Evolutionary conservation across 2,113 vertebrate genomes (phyloP), one percentile per base, ranked within the genome.

Genomic region (Lampris incognitus): DNA sequence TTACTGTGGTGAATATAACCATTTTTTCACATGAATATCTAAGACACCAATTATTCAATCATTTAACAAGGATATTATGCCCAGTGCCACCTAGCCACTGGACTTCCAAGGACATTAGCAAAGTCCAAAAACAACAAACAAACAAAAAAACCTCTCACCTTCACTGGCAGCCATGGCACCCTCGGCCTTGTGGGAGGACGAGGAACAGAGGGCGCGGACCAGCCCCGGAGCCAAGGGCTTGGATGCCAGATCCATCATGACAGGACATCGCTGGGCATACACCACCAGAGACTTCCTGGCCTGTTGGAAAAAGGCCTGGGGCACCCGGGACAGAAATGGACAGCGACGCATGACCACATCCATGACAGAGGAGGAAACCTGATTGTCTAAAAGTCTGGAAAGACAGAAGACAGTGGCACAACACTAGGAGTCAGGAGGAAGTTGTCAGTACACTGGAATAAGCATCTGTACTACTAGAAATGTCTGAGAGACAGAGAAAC

Each of bases 281-380:
- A 94, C 91, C 10, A 96, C 90, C 89, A 99, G 82, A 1, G 95
- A 96, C 62, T 95, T 95, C 54, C 96, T 96, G 6, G 98, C 92
- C 86, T 98, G 98, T 93, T 99, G 98, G 79, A 98, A 88, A 87
- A 99, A 98, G 11, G 95, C 87, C 90, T 97, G 97, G 1, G 97
- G 95, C 66, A 98, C 94, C 0, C 96, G 94, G 57, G 97, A 95
- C 87, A 99, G 89, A 93, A 99, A 99, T 0, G 98, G 98, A 90
- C 98, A 99, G 72, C 97, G 94, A 4, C 97, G 96, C 42, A 97
- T 91, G 2, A 99, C 89, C 1, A 97, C 94, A 80, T 99, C 98
- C 98, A 99, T 98, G 2, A 6, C 82, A 37, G 70, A 61, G 46
- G 68, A 68, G 49, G 62, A 72, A 24, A 24, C 24, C 24, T 55